phyloP scores from a whole-genome alignment of 1,140 invertebrate species.

The Macrotrachela quadricornifera region DNA sequence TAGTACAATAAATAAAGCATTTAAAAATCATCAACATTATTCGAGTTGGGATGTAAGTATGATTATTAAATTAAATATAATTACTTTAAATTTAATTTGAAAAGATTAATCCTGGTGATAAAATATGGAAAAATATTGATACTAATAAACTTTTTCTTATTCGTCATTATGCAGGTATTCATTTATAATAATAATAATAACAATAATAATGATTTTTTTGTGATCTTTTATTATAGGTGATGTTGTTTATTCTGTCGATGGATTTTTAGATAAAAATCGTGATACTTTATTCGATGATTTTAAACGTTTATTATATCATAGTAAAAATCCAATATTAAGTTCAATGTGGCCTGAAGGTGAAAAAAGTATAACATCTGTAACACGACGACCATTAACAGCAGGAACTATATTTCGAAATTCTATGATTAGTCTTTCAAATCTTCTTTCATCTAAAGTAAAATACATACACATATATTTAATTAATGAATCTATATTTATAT shows the following conservation, averaged over 20 bases:
- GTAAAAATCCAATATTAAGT: slow-evolving; percentile 35
- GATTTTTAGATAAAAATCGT: slow-evolving; percentile 86
- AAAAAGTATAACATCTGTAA: slow-evolving; percentile 62
- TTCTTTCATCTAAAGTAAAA: slow-evolving; percentile 50
- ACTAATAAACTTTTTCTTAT: no score
- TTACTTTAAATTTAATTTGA: no score
- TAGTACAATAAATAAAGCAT: slow-evolving; percentile 72
- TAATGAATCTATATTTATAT: slow-evolving; percentile 13
- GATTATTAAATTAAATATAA: neutral
- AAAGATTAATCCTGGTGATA: no score
- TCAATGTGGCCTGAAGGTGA: slow-evolving; percentile 87
- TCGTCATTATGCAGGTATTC: slow-evolving; percentile 53
- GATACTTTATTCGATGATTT: slow-evolving; percentile 85
- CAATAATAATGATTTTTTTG: no score
- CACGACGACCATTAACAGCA: slow-evolving; percentile 70
- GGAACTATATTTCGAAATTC: slow-evolving; percentile 80
- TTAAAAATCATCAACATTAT: slow-evolving; percentile 64
- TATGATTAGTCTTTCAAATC: slow-evolving; percentile 67
- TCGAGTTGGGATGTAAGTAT: slow-evolving; percentile 48
- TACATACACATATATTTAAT: neutral
- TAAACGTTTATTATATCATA: slow-evolving; percentile 60
- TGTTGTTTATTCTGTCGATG: slow-evolving; percentile 65
- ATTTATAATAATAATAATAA: no score
- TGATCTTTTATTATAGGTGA: slow-evolving; percentile 41
- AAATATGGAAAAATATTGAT: no score